These are phyloP conservation scores for Euleptes europaea DNA, from an alignment of 2,113 vertebrate species.

Conservation along the genomic window DNA sequence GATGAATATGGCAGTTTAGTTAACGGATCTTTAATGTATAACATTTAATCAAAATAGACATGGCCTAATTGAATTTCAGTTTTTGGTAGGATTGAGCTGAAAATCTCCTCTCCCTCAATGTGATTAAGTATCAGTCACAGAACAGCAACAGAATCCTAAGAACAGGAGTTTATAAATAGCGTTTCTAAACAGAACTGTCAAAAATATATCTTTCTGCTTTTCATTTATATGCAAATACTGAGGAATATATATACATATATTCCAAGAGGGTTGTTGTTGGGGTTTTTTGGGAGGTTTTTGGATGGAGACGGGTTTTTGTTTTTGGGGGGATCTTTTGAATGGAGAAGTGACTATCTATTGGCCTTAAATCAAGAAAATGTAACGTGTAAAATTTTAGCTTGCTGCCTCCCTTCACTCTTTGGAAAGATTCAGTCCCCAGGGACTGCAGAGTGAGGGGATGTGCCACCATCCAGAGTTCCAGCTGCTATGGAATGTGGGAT, in stretches of 20 bases:
- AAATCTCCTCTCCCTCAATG: neutral
- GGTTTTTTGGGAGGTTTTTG: no score
- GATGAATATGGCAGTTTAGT: neutral
- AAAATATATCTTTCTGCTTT: neutral
- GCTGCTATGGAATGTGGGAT: no score
- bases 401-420: no score
- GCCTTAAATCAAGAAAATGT: neutral
- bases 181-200: neutral
- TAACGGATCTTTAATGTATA: neutral
- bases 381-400: neutral
- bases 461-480: no score
- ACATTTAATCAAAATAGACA: neutral
- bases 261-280: no score
- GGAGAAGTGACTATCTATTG: neutral
- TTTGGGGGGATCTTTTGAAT: no score
- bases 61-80: neutral
- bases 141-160: neutral
- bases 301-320: no score
- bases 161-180: neutral
- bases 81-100: neutral
- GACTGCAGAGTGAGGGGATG: no score
- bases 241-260: no score
- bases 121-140: neutral
- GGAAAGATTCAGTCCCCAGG: no score
- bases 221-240: slow-evolving; percentile 17